phyloP scores from a whole-genome alignment of 1,140 invertebrate genomes.

The Tetragnatha versicolor region DNA sequence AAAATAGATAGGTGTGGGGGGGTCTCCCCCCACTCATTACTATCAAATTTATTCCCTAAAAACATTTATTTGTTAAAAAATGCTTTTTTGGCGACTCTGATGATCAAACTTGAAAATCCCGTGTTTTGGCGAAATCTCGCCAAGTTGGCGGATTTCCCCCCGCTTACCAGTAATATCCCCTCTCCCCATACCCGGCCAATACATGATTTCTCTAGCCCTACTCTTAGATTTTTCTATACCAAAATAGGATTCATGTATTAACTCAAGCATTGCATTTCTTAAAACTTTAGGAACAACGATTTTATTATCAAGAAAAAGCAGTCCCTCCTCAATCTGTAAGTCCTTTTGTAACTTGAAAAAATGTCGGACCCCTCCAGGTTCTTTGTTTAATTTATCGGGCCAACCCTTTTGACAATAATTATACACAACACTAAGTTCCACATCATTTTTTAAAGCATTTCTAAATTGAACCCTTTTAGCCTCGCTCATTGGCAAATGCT shows the following conservation, averaged over 20 bases:
- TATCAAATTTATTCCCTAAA: too few species aligned
- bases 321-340: slow-evolving; percentile 56
- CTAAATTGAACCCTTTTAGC: background rate
- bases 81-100: too few species aligned
- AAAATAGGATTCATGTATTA: slow-evolving; percentile 60
- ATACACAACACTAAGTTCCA: background rate
- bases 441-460: background rate
- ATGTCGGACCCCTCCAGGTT: background rate
- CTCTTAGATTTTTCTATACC: slow-evolving; percentile 57
- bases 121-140: too few species aligned
- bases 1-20: too few species aligned
- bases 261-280: slow-evolving; percentile 59
- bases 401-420: slow-evolving; percentile 46
- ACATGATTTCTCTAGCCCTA: slow-evolving; percentile 2
- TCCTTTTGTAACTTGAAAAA: slow-evolving; percentile 58
- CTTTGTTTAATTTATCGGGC: slow-evolving; percentile 49
- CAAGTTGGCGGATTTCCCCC: too few species aligned
- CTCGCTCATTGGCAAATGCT: slow-evolving; percentile 7
- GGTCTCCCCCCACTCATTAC: too few species aligned
- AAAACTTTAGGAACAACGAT: slow-evolving; percentile 59
- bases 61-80: too few species aligned
- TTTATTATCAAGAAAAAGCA: slow-evolving; percentile 59
- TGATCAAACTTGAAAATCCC: too few species aligned
- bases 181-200: background rate
- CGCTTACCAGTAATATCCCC: too few species aligned